Evolutionary conservation across 2,113 vertebrate genomes (phyloP).

Genomic region (Dicaeum eximium): DNA sequence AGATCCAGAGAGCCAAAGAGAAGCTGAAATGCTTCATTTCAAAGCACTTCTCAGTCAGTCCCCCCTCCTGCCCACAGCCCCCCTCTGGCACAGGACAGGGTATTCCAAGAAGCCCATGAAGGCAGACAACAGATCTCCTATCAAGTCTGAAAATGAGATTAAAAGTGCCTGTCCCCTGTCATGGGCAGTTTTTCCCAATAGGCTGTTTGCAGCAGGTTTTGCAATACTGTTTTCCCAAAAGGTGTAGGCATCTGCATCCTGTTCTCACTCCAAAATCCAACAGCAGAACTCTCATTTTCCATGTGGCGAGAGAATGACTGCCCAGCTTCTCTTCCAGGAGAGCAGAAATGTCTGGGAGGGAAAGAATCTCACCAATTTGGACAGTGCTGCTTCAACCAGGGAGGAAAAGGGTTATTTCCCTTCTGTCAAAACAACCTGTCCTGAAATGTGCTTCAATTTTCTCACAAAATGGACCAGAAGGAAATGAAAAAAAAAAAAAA

Average conservation of each 20-base stretch:
- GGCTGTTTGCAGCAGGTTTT: not conserved
- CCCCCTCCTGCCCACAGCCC: not conserved
- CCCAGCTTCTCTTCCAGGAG: not conserved
- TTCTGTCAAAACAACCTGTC: not conserved
- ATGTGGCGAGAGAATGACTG: not conserved
- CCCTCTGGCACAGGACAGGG: accelerated
- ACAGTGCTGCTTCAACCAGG: not conserved
- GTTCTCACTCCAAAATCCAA: not conserved
- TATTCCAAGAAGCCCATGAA: accelerated
- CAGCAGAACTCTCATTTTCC: not conserved
- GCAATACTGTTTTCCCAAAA: not conserved
- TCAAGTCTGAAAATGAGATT: not conserved
- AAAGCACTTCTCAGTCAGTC: not conserved
- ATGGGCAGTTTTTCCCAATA: not conserved
- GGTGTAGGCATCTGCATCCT: not conserved
- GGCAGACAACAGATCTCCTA: not conserved
- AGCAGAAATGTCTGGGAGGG: not conserved
- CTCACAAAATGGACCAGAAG: not conserved
- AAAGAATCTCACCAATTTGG: not conserved
- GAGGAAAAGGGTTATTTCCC: not conserved
- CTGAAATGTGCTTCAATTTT: not conserved
- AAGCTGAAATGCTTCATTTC: not conserved
- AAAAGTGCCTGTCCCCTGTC: not conserved
- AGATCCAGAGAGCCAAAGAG: not conserved
- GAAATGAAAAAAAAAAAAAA: not conserved